A percentile compares a stretch with the other conserved stretches of the same genome.
These are phyloP conservation scores for Echinometra lucunter DNA, from an alignment of 53 echinoderm and acorn worm species.

Conservation along the genomic window DNA sequence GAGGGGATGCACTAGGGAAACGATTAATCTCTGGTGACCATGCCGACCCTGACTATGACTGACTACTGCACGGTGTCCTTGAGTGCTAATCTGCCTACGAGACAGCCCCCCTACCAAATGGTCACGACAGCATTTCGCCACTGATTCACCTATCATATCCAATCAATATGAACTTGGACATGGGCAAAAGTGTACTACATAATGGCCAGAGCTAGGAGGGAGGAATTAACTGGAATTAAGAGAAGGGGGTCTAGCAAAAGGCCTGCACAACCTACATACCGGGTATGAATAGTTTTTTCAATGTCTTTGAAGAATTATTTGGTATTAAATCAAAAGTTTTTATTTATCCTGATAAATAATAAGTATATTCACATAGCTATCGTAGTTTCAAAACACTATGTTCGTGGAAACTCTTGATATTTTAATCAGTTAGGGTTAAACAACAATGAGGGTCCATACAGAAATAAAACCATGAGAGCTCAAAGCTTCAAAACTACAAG, in stretches of 20 bases:
- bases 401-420: too few species aligned
- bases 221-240: background rate
- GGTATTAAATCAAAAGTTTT: background rate
- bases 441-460: too few species aligned
- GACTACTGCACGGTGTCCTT: background rate
- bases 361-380: too few species aligned
- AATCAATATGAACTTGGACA: slow-evolving; percentile 48
- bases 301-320: background rate
- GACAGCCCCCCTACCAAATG: slow-evolving; percentile 56
- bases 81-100: slow-evolving; percentile 35
- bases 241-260: background rate
- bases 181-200: background rate
- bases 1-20: slow-evolving; percentile 56
- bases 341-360: too few species aligned
- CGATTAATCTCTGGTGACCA: slow-evolving; percentile 58
- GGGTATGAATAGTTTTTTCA: background rate
- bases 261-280: background rate
- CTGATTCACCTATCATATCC: slow-evolving; percentile 50
- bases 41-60: slow-evolving; percentile 31
- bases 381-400: too few species aligned
- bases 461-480: too few species aligned
- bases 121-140: slow-evolving; percentile 2
- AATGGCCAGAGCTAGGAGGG: background rate
- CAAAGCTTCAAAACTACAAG: too few species aligned
- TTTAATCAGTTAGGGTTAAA: too few species aligned